These are phyloP conservation scores for Fratercula arctica DNA, from an alignment of 2,797 vertebrate species.

Conservation along the genomic window DNA sequence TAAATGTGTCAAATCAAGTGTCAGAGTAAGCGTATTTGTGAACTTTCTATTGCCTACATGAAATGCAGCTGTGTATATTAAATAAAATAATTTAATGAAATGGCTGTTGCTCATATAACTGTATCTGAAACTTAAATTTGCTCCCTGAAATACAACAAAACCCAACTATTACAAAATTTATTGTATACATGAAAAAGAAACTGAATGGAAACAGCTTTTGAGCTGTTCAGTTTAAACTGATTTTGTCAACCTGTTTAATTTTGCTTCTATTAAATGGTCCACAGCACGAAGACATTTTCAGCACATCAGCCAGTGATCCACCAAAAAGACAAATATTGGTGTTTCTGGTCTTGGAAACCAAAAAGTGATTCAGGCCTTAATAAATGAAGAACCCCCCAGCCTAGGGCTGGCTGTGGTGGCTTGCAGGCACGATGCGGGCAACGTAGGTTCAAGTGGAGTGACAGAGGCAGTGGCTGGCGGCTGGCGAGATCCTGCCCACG, in stretches of 20 bases:
- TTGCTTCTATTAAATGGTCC: background rate
- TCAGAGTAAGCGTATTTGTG: conserved; percentile 33
- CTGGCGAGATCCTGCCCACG: background rate
- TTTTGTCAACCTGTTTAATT: background rate
- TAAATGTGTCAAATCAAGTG: conserved; percentile 14
- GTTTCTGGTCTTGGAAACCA: background rate
- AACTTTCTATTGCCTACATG: conserved; percentile 44
- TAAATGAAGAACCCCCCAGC: background rate
- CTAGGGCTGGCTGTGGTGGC: rapidly evolving
- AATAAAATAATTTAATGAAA: conserved; percentile 42
- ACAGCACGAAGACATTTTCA: background rate
- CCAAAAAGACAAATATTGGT: background rate
- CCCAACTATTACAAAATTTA: background rate
- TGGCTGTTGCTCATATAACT: background rate
- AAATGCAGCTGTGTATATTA: conserved; percentile 41
- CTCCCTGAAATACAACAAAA: background rate
- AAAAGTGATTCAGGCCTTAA: background rate
- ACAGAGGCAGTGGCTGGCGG: rapidly evolving
- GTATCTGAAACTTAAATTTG: background rate
- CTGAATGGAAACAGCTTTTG: background rate
- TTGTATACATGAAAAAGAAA: background rate
- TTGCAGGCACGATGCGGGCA: rapidly evolving
- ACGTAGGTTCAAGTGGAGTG: background rate
- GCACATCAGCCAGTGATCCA: background rate
- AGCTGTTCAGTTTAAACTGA: background rate